Evolutionary conservation across 2,113 vertebrate species (phyloP).

Genomic region (Mustelus asterias): DNA sequence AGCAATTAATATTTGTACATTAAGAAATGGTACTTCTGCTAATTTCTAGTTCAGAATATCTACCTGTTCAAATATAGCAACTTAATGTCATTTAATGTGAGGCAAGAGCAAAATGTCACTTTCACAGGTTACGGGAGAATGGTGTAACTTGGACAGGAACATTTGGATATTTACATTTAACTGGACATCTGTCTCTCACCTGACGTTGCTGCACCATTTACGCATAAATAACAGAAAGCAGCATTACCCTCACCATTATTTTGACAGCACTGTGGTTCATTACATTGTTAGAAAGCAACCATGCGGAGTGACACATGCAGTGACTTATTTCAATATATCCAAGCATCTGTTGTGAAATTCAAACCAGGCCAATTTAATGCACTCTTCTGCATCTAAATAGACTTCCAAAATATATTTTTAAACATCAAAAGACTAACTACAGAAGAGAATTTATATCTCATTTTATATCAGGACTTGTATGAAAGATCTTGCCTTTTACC

Average conservation of each 20-base stretch:
- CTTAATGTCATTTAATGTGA: not conserved
- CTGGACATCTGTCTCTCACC: too few relatives aligned
- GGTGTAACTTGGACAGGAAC: not conserved
- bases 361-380: not conserved
- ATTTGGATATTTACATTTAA: not conserved
- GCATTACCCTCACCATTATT: too few relatives aligned
- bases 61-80: not conserved
- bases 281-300: not conserved
- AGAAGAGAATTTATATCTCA: too few relatives aligned
- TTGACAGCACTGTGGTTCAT: too few relatives aligned
- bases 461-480: too few relatives aligned
- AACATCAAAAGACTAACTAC: not conserved
- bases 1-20: not conserved
- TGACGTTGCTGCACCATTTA: too few relatives aligned
- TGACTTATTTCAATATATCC: not conserved
- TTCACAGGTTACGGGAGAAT: not conserved
- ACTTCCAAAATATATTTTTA: not conserved
- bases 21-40: not conserved
- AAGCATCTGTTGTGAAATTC: not conserved
- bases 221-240: too few relatives aligned
- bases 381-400: not conserved
- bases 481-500: too few relatives aligned
- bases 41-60: not conserved
- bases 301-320: not conserved
- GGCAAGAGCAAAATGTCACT: not conserved